These are phyloP conservation scores for Tridacna crocea DNA, from an alignment of 2,888 invertebrate genomes.

Conservation along the genomic window DNA sequence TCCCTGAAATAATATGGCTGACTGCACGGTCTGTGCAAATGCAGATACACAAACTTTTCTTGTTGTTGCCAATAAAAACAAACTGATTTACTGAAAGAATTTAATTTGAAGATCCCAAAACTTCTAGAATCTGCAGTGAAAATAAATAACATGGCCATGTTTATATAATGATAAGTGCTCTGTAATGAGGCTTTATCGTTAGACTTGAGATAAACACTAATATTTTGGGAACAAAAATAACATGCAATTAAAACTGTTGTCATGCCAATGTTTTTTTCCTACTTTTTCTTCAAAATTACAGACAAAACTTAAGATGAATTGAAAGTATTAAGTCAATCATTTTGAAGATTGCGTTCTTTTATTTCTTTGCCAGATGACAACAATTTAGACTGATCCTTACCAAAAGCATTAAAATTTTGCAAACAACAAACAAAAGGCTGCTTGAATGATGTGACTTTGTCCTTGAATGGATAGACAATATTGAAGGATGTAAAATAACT, in stretches of 20 bases:
- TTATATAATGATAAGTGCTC: conserved; percentile 29
- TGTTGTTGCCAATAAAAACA: conserved; percentile 32
- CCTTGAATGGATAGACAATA: too few relatives aligned
- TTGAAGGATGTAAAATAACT: too few relatives aligned
- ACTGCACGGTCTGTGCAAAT: too few relatives aligned
- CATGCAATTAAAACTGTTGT: conserved; percentile 7
- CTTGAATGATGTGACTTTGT: too few relatives aligned
- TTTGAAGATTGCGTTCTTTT: too few relatives aligned
- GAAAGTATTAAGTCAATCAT: too few relatives aligned
- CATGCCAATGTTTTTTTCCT: neutral
- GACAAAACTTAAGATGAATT: too few relatives aligned
- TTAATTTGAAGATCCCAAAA: conserved; percentile 18
- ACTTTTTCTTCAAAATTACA: too few relatives aligned
- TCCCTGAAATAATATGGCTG: neutral
- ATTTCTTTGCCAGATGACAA: too few relatives aligned
- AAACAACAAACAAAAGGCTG: too few relatives aligned
- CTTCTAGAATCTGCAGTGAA: conserved; percentile 12
- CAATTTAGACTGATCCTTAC: too few relatives aligned
- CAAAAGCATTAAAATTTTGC: too few relatives aligned
- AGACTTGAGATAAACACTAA: neutral
- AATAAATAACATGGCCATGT: conserved; percentile 32
- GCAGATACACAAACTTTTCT: neutral
- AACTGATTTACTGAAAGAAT: conserved; percentile 19
- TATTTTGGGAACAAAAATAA: conserved; percentile 16
- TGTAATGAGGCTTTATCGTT: neutral